Conservation (phyloP, 2,113 vertebrate species). For the Phrynosoma platyrhinos region DNA sequence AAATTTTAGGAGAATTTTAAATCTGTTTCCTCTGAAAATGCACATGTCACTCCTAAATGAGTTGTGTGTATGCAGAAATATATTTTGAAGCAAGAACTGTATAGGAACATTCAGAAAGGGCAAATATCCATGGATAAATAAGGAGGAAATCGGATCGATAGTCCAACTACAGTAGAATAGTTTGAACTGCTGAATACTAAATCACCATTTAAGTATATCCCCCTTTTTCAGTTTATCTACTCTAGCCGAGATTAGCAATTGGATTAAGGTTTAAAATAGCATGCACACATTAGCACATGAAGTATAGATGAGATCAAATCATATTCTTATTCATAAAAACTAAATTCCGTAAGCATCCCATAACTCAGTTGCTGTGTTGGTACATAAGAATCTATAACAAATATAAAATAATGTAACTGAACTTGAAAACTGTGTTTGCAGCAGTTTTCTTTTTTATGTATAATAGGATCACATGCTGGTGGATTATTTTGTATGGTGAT, state of each 20-base stretch:
- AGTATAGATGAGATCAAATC: background rate
- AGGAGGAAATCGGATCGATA: background rate
- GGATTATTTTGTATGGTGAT: background rate
- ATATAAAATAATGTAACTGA: background rate
- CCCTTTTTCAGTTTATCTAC: too few relatives aligned
- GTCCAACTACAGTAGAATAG: too few relatives aligned
- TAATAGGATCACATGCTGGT: background rate
- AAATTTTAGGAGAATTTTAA: too few relatives aligned
- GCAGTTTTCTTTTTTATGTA: conserved; percentile 8
- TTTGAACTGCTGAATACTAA: too few relatives aligned
- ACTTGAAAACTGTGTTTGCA: background rate
- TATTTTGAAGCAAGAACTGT: background rate
- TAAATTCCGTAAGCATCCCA: background rate
- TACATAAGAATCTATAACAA: background rate
- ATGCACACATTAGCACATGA: background rate
- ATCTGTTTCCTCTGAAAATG: background rate
- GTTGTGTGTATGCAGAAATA: background rate
- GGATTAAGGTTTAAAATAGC: too few relatives aligned
- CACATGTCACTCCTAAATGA: background rate
- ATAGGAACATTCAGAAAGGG: background rate
- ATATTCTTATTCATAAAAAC: background rate
- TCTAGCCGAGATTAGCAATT: too few relatives aligned
- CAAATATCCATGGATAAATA: background rate
- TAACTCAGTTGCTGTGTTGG: background rate
- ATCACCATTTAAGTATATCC: too few relatives aligned